These are phyloP conservation scores for Tholera decimalis DNA, from an alignment of 2,888 invertebrate species.

Conservation along the genomic window DNA sequence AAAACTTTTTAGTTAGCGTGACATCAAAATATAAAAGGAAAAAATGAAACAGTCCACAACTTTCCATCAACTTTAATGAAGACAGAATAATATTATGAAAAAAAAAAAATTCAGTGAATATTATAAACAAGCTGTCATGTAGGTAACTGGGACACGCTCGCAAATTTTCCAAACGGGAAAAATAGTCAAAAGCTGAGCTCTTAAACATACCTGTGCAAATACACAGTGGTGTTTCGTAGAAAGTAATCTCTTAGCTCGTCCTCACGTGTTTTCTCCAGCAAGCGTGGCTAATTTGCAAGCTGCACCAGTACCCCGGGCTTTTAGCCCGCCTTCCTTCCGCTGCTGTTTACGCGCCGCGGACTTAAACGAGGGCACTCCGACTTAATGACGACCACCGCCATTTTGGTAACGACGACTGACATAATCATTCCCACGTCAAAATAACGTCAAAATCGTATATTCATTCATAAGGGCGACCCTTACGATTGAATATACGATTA, in stretches of 20 bases:
- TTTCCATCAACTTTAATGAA: slow-evolving; percentile 28
- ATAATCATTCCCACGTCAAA: slow-evolving; percentile 67
- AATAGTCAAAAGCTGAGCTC: slow-evolving; percentile 61
- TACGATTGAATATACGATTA: slow-evolving; percentile 51
- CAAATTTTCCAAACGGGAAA: slow-evolving; percentile 53
- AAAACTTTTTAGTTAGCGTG: slow-evolving; percentile 43
- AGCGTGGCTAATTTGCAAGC: slow-evolving; percentile 87
- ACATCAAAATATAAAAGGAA: slow-evolving; percentile 37
- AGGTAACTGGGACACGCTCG: slow-evolving; percentile 53
- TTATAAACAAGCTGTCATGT: slow-evolving; percentile 49
- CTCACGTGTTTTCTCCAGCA: slow-evolving; percentile 82
- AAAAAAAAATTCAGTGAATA: slow-evolving; percentile 34
- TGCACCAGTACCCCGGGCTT: slow-evolving; percentile 82
- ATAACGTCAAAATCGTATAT: too few species aligned
- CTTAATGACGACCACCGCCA: slow-evolving; percentile 86
- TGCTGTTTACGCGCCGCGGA: slow-evolving; percentile 83
- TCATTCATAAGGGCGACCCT: too few species aligned
- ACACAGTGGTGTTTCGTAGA: slow-evolving; percentile 73
- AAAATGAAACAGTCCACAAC: slow-evolving; percentile 25
- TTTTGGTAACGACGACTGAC: slow-evolving; percentile 81
- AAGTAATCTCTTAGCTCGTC: slow-evolving; percentile 83
- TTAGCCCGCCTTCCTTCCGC: slow-evolving; percentile 87
- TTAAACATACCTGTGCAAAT: slow-evolving; percentile 71
- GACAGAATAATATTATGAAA: slow-evolving; percentile 29
- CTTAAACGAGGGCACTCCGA: slow-evolving; percentile 87